Conservation (phyloP, 2,888 invertebrate genomes). For the Sialis lutaria region DNA sequence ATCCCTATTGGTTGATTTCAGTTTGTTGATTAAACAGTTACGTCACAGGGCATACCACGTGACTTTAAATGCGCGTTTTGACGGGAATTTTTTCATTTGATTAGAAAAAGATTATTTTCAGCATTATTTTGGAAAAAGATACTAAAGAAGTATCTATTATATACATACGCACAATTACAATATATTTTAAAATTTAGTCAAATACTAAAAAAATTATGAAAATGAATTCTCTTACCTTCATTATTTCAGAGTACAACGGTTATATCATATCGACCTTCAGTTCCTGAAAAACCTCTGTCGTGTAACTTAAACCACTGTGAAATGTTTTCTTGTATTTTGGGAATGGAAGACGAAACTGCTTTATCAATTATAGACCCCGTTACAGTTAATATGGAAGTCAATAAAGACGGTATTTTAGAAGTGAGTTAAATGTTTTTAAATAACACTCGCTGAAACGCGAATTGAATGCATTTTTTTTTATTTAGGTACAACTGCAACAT, state of each 20-base stretch:
- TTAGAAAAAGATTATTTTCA: too few species aligned
- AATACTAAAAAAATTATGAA: neutral
- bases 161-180: too few species aligned
- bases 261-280: conserved; percentile 55
- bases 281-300: conserved; percentile 56
- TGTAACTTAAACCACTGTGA: conserved; percentile 82
- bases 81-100: too few species aligned
- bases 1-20: too few species aligned
- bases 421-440: conserved; percentile 8
- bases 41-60: too few species aligned
- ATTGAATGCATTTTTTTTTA: conserved; percentile 3
- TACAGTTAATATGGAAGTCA: conserved; percentile 58
- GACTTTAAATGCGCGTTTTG: too few species aligned
- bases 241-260: conserved; percentile 65
- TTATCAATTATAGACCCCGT: conserved; percentile 89
- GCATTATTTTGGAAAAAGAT: too few species aligned
- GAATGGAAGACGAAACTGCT: conserved; percentile 83
- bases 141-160: too few species aligned
- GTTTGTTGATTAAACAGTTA: too few species aligned
- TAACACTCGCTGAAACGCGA: too few species aligned
- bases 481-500: conserved; percentile 47
- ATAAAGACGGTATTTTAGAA: conserved; percentile 32
- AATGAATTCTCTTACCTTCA: conserved; percentile 1
- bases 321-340: conserved; percentile 78
- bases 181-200: too few species aligned